Conservation (phyloP, 2,797 vertebrate genomes). For the Spinus pinus region DNA sequence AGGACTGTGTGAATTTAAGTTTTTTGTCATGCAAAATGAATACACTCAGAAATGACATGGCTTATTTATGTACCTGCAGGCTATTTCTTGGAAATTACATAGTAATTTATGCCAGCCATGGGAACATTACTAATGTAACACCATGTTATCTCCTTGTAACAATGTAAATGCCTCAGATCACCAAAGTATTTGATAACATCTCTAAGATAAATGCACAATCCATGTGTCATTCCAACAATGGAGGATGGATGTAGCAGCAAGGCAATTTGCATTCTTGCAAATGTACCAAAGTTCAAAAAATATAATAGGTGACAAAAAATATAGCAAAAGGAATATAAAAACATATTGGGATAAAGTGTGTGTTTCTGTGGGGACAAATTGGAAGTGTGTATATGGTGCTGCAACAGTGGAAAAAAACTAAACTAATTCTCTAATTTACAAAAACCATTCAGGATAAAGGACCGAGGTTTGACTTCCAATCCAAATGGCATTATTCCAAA, state of each 20-base stretch:
- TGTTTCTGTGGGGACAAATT: neutral
- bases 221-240: conserved; percentile 4
- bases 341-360: neutral
- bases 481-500: neutral
- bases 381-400: neutral
- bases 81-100: conserved; percentile 47
- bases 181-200: conserved; percentile 46
- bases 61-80: conserved; percentile 60
- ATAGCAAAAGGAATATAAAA: neutral
- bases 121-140: conserved; percentile 53
- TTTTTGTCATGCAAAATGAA: conserved; percentile 48
- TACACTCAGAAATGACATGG: conserved; percentile 17
- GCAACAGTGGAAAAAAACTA: neutral
- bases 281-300: neutral
- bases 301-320: neutral
- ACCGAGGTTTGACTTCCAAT: neutral
- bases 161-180: conserved; percentile 54
- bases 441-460: neutral
- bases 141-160: conserved; percentile 46
- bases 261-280: neutral
- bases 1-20: conserved; percentile 8
- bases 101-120: conserved; percentile 27
- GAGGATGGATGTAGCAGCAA: neutral
- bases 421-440: neutral
- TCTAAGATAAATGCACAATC: conserved; percentile 43